A percentile compares a stretch with the other conserved stretches of the same genome.
These are phyloP conservation scores for Papilio aristodemus DNA, from an alignment of 1,140 invertebrate species.

Conservation along the genomic window DNA sequence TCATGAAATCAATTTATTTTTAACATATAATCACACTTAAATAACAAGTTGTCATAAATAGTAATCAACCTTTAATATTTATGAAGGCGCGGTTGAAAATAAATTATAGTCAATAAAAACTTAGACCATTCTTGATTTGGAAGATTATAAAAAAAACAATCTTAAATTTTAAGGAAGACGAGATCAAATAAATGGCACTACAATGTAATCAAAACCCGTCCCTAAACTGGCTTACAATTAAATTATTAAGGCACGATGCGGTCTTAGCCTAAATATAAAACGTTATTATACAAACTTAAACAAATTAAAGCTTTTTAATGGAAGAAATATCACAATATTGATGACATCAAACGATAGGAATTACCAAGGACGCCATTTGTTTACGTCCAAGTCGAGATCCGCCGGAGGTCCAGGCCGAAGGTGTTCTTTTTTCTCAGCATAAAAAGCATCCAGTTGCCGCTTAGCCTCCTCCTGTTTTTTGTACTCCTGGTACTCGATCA, in stretches of 20 bases:
- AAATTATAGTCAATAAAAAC: conserved; percentile 19
- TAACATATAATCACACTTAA: conserved; percentile 15
- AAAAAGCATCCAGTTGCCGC: conserved; percentile 68
- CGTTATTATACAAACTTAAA: conserved; percentile 58
- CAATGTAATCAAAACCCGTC: conserved; percentile 35
- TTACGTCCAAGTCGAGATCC: conserved; percentile 56
- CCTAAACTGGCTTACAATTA: conserved; percentile 32
- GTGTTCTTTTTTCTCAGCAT: conserved; percentile 62
- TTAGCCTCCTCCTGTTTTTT: conserved; percentile 76
- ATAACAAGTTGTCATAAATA: conserved; percentile 21
- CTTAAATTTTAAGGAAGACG: conserved; percentile 58
- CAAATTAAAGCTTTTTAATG: conserved; percentile 78
- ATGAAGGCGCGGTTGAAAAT: conserved; percentile 2
- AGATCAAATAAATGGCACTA: conserved; percentile 75
- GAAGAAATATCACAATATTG: conserved; percentile 75
- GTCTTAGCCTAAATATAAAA: conserved; percentile 40
- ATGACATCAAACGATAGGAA: conserved; percentile 35
- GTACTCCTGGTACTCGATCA: conserved; percentile 77
- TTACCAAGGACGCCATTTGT: conserved; percentile 75
- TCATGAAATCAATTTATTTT: conserved; percentile 29
- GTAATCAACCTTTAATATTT: conserved; percentile 24
- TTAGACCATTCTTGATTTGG: conserved; percentile 33
- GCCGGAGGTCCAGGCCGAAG: conserved; percentile 52
- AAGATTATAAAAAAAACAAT: conserved; percentile 39
- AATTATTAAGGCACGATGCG: conserved; percentile 46